Base-by-base conservation (phyloP, 2,113 vertebrate species). In the Leucoraja erinaceus region DNA sequence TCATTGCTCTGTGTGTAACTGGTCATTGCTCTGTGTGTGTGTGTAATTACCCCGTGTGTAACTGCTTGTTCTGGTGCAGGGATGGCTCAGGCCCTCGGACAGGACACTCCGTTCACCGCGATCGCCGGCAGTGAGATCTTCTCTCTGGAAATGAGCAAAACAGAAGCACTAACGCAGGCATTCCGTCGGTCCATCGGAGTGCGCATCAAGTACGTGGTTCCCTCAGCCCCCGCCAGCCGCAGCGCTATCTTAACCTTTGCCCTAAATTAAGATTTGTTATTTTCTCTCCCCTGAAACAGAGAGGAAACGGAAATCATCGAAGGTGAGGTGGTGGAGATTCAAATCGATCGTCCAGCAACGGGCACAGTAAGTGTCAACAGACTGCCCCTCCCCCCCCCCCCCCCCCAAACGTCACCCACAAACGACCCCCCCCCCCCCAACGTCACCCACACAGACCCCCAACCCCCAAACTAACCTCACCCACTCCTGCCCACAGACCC, bases 261-360 rank as follows among this genome's bases (percentile, higher is more conserved):
- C 18, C 4, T 75, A 28, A 93, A 28, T 61, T 93, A 77, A 9
- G 31, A 38, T 77, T 79, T 81, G 38, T 47, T 47, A 47, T 47
- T 47, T 93, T 93, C 93, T 90, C 93, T 93, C n/a, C 72, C 79
- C 93, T 16, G 6, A 88, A 16, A 47, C 93, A 99, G 98, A 95
- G 98, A 99, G 68, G 98, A 99, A 94, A 98, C 98, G 0, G 98
- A 99, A 95, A 99, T 99, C 93, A 99, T 99, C 10, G 98, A 99
- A 94, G 98, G 98, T 16, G 98, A 99, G 74, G 98, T 99, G 94
- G 98, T 99, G 54, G 98, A 99, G 94, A 97, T 99, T 94, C 98
- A 99, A 95, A 99, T 99, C 5, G 98, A 99, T 91, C 96, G 98
- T 28, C 98, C 98, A 0, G 98, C 98, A 7, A 99, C 98, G 0